phyloP scores from a whole-genome alignment of 2,113 vertebrate genomes.

The Stictonetta naevosa region DNA sequence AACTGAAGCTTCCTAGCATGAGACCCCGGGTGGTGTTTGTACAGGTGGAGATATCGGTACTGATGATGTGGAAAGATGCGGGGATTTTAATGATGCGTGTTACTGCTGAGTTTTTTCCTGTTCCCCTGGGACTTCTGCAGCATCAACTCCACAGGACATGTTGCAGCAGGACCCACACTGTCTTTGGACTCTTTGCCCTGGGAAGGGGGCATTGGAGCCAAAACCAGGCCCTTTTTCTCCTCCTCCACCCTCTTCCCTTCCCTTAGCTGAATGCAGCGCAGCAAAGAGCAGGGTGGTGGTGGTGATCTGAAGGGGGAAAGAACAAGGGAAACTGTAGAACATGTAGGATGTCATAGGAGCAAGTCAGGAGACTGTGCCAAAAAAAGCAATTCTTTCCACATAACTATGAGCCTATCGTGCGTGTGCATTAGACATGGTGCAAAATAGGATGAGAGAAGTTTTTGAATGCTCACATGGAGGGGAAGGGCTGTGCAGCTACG shows the following conservation, averaged over 20 bases:
- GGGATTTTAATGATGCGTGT: neutral
- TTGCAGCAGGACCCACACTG: neutral
- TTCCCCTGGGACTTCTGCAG: neutral
- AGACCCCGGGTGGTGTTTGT: neutral
- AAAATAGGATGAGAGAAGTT: neutral
- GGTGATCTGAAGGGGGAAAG: neutral
- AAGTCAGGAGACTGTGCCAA: neutral
- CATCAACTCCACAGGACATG: neutral
- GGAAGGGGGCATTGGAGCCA: neutral
- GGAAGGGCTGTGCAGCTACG: neutral
- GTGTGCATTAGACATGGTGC: neutral
- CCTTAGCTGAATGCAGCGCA: neutral
- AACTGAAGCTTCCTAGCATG: neutral
- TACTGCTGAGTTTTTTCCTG: neutral
- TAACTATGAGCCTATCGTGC: neutral
- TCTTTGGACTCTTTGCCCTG: slow-evolving; percentile 14
- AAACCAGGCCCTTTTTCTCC: neutral
- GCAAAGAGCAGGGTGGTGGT: neutral
- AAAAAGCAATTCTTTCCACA: neutral
- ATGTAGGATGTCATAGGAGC: neutral
- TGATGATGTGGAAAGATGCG: neutral
- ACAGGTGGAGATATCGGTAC: neutral
- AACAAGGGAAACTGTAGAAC: neutral
- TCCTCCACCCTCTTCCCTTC: neutral
- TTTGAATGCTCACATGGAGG: neutral